Evolutionary conservation across 2,888 invertebrate genomes (phyloP).

Genomic region (Anthrax anthrax): DNA sequence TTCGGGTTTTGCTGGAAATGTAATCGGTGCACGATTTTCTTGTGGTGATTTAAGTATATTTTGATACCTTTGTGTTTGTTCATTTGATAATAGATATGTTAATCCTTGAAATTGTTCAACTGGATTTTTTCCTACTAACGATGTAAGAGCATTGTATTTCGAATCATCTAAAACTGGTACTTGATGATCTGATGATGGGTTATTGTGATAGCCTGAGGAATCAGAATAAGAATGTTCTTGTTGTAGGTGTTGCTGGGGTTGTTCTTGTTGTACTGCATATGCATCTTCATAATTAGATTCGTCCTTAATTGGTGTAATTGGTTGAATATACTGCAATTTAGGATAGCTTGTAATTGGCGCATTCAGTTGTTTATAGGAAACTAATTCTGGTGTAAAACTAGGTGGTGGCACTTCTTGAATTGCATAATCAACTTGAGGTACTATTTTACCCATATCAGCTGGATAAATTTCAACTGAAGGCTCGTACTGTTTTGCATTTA

Average conservation of each 20-base stretch:
- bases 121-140: slow-evolving; percentile 38
- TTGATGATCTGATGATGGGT: background rate
- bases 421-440: slow-evolving; percentile 9
- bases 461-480: background rate
- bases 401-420: slow-evolving; percentile 6
- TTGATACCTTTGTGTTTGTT: slow-evolving; percentile 21
- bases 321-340: background rate
- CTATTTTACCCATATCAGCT: slow-evolving; percentile 1
- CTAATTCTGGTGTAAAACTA: background rate
- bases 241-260: background rate
- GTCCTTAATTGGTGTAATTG: slow-evolving; percentile 1
- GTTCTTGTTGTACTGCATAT: background rate
- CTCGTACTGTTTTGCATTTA: background rate
- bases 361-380: slow-evolving; percentile 3
- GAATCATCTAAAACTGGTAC: background rate
- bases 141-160: slow-evolving; percentile 31
- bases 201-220: background rate
- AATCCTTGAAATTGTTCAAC: slow-evolving; percentile 38
- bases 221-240: background rate
- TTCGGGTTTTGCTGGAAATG: slow-evolving; percentile 21
- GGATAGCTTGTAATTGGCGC: background rate
- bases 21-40: slow-evolving; percentile 27
- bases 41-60: slow-evolving; percentile 16
- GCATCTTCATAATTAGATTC: background rate
- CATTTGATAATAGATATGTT: slow-evolving; percentile 34